Percentiles rank a stretch among this genome's conserved stretches.
phyloP scores from a whole-genome alignment of 2,888 invertebrate species.

The Junonia oenone region DNA sequence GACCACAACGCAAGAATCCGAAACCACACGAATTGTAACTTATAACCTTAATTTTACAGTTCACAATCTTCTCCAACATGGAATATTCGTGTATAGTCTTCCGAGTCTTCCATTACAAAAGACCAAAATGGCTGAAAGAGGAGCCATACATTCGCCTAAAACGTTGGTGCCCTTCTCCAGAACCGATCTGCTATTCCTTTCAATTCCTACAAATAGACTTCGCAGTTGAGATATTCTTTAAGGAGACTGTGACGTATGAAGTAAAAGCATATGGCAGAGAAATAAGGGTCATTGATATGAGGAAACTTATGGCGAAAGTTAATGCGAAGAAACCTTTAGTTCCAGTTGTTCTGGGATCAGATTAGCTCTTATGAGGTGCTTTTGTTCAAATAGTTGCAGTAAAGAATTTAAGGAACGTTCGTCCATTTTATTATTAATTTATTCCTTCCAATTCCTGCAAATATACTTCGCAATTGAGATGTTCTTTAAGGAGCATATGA shows the following conservation, averaged over 20 bases:
- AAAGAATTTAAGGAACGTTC: too few species aligned
- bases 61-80: slow-evolving; percentile 36
- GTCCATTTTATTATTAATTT: too few species aligned
- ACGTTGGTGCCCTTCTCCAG: slow-evolving; percentile 38
- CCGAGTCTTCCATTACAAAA: slow-evolving; percentile 22
- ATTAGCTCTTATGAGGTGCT: background rate
- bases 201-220: slow-evolving; percentile 41
- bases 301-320: slow-evolving; percentile 20
- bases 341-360: background rate
- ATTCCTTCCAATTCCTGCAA: slow-evolving; percentile 35
- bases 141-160: slow-evolving; percentile 34
- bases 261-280: slow-evolving; percentile 37
- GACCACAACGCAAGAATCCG: too few species aligned
- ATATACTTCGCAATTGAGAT: slow-evolving; percentile 43
- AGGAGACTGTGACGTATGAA: slow-evolving; percentile 24
- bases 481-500: slow-evolving; percentile 25
- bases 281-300: slow-evolving; percentile 29
- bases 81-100: slow-evolving; percentile 48
- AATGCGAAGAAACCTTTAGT: slow-evolving; percentile 21
- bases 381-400: too few species aligned
- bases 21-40: too few species aligned
- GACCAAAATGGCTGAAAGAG: background rate
- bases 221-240: slow-evolving; percentile 37
- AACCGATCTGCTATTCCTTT: slow-evolving; percentile 34
- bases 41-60: too few species aligned